A percentile compares a stretch with the other conserved stretches of the same genome.
Evolutionary conservation across 2,797 vertebrate genomes (phyloP).

Genomic region (Sebastes taczanowskii): DNA sequence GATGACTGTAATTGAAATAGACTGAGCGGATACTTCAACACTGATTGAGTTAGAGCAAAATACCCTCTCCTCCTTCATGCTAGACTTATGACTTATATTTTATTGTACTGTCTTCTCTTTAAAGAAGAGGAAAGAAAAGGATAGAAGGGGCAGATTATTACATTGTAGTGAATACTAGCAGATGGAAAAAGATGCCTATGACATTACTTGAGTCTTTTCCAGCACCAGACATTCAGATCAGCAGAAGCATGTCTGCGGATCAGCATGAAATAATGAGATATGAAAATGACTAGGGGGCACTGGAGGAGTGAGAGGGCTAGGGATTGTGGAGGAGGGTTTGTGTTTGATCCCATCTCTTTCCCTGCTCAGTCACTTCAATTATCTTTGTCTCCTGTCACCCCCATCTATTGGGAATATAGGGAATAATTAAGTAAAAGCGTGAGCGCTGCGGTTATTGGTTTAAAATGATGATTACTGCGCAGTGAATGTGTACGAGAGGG

Average conservation of each 20-base stretch:
- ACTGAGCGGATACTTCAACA: not conserved
- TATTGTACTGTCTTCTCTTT: conserved; percentile 2
- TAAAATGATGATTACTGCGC: conserved; percentile 62
- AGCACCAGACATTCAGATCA: conserved; percentile 58
- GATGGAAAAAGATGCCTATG: conserved; percentile 37
- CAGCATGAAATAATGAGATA: conserved; percentile 80
- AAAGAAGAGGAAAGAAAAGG: conserved; percentile 25
- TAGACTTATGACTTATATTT: not conserved
- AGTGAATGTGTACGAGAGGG: conserved; percentile 30
- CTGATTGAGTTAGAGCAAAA: not conserved
- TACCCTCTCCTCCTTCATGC: not conserved
- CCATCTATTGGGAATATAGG: conserved; percentile 69
- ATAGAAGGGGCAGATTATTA: conserved; percentile 32
- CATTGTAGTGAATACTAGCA: conserved; percentile 28
- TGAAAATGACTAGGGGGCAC: conserved; percentile 86
- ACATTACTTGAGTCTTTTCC: conserved; percentile 56
- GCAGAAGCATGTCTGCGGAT: conserved; percentile 59
- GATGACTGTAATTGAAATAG: not conserved
- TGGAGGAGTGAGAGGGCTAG: conserved; percentile 74
- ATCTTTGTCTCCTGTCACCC: conserved; percentile 80
- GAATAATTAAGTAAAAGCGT: conserved; percentile 76
- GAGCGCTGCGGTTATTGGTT: conserved; percentile 59
- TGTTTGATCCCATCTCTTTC: conserved; percentile 84
- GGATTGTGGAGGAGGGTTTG: conserved; percentile 70
- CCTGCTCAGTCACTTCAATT: conserved; percentile 85